These are phyloP conservation scores for Cirrhinus molitorella DNA, from an alignment of 2,797 vertebrate species.

Conservation along the genomic window DNA sequence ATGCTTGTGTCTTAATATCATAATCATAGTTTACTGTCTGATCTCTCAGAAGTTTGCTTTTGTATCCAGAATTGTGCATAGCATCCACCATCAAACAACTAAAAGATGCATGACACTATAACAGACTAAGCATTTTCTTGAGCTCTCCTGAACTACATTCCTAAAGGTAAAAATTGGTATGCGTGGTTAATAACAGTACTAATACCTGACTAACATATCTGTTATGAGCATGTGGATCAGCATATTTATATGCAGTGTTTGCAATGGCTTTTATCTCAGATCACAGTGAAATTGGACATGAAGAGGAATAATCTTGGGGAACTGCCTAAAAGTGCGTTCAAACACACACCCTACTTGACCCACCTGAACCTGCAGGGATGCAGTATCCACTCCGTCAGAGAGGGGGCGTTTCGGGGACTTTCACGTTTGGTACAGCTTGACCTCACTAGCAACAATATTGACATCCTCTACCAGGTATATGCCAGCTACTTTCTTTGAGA, in stretches of 20 bases:
- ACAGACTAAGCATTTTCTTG: not conserved
- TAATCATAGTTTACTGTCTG: not conserved
- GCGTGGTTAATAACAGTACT: not conserved
- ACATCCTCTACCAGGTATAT: constrained; percentile 84
- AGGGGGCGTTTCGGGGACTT: constrained; percentile 89
- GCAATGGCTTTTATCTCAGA: constrained; percentile 69
- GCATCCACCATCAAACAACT: not conserved
- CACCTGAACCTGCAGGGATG: constrained; percentile 87
- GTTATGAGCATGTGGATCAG: not conserved
- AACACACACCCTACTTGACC: constrained; percentile 82
- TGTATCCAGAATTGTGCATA: not conserved
- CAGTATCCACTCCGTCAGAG: constrained; percentile 81
- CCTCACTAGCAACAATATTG: constrained; percentile 86
- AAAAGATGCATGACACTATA: not conserved
- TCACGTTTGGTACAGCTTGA: constrained; percentile 87
- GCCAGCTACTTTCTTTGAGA: not conserved
- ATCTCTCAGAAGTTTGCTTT: not conserved
- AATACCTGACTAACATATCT: not conserved
- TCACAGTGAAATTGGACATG: constrained; percentile 86
- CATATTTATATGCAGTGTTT: not conserved
- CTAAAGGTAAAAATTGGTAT: not conserved
- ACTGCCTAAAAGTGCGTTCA: constrained; percentile 78
- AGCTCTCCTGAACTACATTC: not conserved
- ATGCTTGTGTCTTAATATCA: constrained; percentile 2
- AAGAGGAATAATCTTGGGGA: constrained; percentile 80